Evolutionary conservation across 2,113 vertebrate genomes (phyloP), one percentile per base, ranked within the genome.

Genomic region (Triplophysa rosa): DNA sequence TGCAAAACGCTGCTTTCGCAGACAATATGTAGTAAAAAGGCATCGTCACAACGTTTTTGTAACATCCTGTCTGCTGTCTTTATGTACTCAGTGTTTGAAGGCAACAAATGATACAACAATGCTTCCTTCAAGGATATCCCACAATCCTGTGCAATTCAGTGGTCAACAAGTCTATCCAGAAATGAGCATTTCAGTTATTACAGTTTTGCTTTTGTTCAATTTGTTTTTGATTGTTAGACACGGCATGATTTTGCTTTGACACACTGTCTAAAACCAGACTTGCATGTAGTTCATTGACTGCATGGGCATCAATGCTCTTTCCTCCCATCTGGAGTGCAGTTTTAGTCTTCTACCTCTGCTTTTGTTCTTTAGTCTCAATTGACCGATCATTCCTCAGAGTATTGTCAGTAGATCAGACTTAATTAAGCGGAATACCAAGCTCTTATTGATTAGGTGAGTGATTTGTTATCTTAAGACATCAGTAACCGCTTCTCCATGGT

Each of bases 391-490:
- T 67, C 56, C 11, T 47, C 23, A 56, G 69, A 64, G 65, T 73
- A 56, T 87, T 84, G 84, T 67, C 70, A 47, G 21, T 24, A 62
- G 29, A 88, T 89, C 82, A 80, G 83, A 80, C 79, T 75, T 87
- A 84, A 85, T 86, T 82, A 87, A 75, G 17, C 75, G 9, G 67
- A 73, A 70, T 64, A 73, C 24, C 26, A 26, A 61, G 77, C 58
- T 45, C 7, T 62, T 49, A 70, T 86, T 85, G 88, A 89, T 89
- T 85, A 78, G 24, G 49, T 67, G 69, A 79, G 70, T 83, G 81
- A 89, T 89, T 87, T 86, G 82, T 86, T 87, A 77, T 83, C 71
- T 77, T 54, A 26, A 81, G 52, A 52, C 67, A 73, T 83, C 76
- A 67, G 78, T 73, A 72, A 40, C 67, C 54, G 66, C 58, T 71